Conservation (phyloP, 1,140 invertebrate genomes). For the Laupala kohalensis region DNA sequence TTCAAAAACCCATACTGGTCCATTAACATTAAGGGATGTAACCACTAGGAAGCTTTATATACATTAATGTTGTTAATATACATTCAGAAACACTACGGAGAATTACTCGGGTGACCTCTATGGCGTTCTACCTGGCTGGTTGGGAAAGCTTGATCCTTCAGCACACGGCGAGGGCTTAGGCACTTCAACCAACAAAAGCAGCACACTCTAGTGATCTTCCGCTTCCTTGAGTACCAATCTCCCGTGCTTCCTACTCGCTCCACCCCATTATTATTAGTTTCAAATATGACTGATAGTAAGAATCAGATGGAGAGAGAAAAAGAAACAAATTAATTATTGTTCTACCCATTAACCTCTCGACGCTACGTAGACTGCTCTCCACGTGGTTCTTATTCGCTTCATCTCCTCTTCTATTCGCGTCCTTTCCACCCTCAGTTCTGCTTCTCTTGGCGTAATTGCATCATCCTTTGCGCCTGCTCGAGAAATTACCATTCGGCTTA, state of each 20-base stretch:
- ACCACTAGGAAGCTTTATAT: too few species aligned
- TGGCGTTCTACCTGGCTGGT: background rate
- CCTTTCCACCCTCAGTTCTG: background rate
- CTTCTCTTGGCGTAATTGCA: background rate
- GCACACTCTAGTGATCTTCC: background rate
- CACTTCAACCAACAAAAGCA: background rate
- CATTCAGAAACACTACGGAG: too few species aligned
- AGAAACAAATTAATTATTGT: background rate
- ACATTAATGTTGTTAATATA: too few species aligned
- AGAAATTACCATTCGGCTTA: too few species aligned
- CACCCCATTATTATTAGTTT: background rate
- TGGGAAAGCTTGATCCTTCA: background rate
- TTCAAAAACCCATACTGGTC: too few species aligned
- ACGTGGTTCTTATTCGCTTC: background rate
- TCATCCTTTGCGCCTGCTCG: too few species aligned
- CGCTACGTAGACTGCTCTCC: too few species aligned
- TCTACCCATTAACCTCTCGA: background rate
- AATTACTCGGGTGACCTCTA: too few species aligned
- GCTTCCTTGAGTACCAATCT: background rate
- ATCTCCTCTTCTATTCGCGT: background rate
- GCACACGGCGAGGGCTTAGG: background rate
- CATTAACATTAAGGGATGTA: too few species aligned
- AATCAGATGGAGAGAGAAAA: background rate
- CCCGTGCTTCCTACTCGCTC: background rate
- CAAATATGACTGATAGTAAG: background rate